phyloP scores from a whole-genome alignment of 2,888 invertebrate genomes.

The Lithophane ornitopus region DNA sequence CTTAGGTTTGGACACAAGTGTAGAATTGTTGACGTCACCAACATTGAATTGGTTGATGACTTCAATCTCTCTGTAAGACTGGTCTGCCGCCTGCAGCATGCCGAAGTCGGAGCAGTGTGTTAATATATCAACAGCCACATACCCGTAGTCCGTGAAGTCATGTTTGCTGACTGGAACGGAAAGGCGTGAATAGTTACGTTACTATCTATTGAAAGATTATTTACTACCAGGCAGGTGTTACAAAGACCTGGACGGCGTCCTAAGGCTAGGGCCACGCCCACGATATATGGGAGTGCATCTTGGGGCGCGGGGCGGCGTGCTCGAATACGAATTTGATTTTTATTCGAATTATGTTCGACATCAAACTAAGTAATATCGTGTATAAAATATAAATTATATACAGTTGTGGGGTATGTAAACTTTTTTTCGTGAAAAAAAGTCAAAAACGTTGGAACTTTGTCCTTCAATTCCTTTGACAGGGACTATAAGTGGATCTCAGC shows the following conservation, averaged over 20 bases:
- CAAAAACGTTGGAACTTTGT: neutral
- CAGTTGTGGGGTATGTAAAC: no score
- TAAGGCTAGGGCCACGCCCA: neutral
- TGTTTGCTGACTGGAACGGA: conserved; percentile 68
- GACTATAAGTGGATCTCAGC: neutral
- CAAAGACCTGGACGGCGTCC: neutral
- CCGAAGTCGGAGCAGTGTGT: conserved; percentile 82
- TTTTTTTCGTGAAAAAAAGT: no score
- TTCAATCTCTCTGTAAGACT: conserved; percentile 78
- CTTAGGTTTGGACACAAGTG: conserved; percentile 81
- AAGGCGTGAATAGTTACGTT: neutral
- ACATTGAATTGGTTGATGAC: conserved; percentile 80
- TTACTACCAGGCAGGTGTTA: neutral
- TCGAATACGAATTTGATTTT: no score
- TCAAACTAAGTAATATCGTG: no score
- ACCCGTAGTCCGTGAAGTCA: conserved; percentile 82
- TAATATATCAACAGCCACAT: conserved; percentile 79
- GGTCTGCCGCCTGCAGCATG: conserved; percentile 77
- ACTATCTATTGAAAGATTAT: no score
- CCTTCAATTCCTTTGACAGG: neutral
- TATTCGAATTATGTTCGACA: no score
- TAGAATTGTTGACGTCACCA: conserved; percentile 67
- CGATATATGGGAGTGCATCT: no score
- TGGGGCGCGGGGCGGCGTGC: no score
- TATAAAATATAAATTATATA: no score